Percentiles rank a stretch among this genome's conserved stretches.
phyloP scores from a whole-genome alignment of 2,888 invertebrate species.

The Steromphala cineraria region DNA sequence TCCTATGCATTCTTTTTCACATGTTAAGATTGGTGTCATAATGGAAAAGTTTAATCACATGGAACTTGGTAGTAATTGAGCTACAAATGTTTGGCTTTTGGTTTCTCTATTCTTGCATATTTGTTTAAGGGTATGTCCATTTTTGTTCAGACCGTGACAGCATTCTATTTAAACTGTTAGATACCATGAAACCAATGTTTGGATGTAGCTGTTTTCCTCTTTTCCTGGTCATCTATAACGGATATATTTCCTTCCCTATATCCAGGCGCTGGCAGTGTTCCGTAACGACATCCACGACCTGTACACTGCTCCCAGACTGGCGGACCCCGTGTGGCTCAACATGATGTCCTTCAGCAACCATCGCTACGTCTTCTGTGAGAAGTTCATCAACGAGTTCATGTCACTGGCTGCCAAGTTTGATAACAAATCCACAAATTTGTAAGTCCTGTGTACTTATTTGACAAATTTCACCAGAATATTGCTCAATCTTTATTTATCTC shows the following conservation, averaged over 20 bases:
- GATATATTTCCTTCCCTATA: not conserved
- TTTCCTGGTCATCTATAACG: not conserved
- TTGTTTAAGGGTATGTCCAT: too few species aligned
- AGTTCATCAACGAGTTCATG: constrained; percentile 74
- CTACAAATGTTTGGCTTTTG: too few species aligned
- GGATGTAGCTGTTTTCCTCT: not conserved
- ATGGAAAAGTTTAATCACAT: too few species aligned
- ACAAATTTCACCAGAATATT: too few species aligned
- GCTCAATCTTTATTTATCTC: too few species aligned
- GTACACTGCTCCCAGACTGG: constrained; percentile 82
- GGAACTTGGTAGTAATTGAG: too few species aligned
- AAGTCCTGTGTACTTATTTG: constrained; percentile 44
- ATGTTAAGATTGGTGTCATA: not conserved
- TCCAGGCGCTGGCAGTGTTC: constrained; percentile 72
- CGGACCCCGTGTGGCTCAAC: constrained; percentile 82
- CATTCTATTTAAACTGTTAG: not conserved
- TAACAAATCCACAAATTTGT: constrained; percentile 93
- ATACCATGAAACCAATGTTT: not conserved
- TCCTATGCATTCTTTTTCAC: too few species aligned
- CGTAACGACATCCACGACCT: constrained; percentile 82
- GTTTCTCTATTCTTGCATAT: too few species aligned
- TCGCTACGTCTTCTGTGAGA: constrained; percentile 70
- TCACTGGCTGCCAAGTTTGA: constrained; percentile 78
- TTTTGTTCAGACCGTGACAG: too few species aligned
- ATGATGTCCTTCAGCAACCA: constrained; percentile 78